Base-by-base conservation (phyloP, 1,140 invertebrate genomes). In the Drosophila sucinea region DNA sequence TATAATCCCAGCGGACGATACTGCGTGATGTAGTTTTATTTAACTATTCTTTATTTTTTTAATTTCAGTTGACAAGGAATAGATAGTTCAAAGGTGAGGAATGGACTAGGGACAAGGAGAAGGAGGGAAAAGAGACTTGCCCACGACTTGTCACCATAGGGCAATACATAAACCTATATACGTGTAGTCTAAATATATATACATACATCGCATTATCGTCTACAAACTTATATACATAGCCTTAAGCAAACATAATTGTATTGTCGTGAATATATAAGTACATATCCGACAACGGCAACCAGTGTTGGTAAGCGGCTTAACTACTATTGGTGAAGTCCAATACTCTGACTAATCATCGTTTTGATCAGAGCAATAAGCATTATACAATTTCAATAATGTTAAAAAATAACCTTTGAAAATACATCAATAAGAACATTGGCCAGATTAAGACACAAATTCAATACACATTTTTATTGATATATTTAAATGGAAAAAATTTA, bases 51-150 rank as follows among this genome's bases (percentile, higher is more conserved):
- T n/a, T 17, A n/a, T 41, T 41, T 17, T 41, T 51, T 51, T 51
- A 27, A 51, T 27, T 51, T 27, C 7, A 51, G 44, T 27, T 5
- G 23, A 51, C 23, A 27, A 25, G 1, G 44, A 51, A 10, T 51
- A 25, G 25, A 1, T 51, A 6, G 25, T 3, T 1, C 7, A 27
- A 27, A 27, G 2, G 3, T 1, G 4, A 51, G 25, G 2, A 27
- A 25, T 25, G 6, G 7, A 27, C 44, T 51, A 23, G 2, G 2
- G 44, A 51, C 25, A 51, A 51, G 23, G n/a, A 51, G 23, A 23
- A 47, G 44, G 44, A 51, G 44, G 44, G 44, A 51, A 27, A 51
- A 25, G 44, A 51, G 44, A 51, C 44, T 51, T 51, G 44, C 23
- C 44, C 44, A 51, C 23, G 25, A 51, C 44, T 25, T 51, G 44